Conservation (phyloP, 2,888 invertebrate species). For the Perizoma affinitatum region DNA sequence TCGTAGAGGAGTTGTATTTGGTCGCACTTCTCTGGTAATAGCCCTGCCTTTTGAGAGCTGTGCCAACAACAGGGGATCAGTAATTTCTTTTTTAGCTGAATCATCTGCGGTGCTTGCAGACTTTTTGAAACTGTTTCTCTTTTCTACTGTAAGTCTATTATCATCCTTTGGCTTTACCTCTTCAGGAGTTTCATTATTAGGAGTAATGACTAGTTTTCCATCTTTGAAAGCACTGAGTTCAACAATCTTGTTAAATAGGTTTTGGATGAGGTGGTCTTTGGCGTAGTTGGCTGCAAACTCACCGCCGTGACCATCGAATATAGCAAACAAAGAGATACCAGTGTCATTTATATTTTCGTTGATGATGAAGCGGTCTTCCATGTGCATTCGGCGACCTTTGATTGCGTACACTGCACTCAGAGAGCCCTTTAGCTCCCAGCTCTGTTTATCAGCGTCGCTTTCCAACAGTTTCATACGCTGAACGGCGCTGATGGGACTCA, state of each 20-base stretch:
- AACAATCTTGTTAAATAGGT: constrained; percentile 89
- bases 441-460: constrained; percentile 82
- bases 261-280: constrained; percentile 93
- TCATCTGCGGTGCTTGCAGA: constrained; percentile 86
- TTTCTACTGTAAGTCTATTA: constrained; percentile 67
- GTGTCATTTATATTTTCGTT: constrained; percentile 93
- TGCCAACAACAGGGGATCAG: constrained; percentile 87
- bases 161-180: constrained; percentile 75
- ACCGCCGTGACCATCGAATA: constrained; percentile 98
- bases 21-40: constrained; percentile 85
- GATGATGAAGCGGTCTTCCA: constrained; percentile 97
- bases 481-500: constrained; percentile 86
- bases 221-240: constrained; percentile 88
- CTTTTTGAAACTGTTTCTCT: constrained; percentile 87
- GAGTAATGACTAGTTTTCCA: constrained; percentile 75
- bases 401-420: constrained; percentile 94
- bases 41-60: constrained; percentile 86
- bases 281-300: constrained; percentile 97
- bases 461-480: constrained; percentile 83
- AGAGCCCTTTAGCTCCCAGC: constrained; percentile 91
- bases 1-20: constrained; percentile 71
- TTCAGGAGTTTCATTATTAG: constrained; percentile 61
- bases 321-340: constrained; percentile 94
- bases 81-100: constrained; percentile 84
- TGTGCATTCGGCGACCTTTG: constrained; percentile 94